Percentiles rank a stretch among this genome's conserved stretches.
phyloP scores from a whole-genome alignment of 2,797 vertebrate species.

The Yasuhikotakia modesta region DNA sequence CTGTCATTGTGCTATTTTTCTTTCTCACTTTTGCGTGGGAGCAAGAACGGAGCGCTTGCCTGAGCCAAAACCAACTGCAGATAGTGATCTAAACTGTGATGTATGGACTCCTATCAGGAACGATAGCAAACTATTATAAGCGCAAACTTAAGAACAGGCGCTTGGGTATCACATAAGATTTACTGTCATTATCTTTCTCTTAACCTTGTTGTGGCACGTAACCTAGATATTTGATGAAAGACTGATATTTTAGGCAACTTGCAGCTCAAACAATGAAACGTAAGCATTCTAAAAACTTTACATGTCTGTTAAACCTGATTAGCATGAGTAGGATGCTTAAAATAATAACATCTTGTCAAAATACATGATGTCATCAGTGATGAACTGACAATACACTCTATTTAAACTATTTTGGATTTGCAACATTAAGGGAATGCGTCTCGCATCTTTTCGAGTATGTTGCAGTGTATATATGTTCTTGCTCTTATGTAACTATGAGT shows the following conservation, averaged over 20 bases:
- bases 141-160: slow-evolving; percentile 50
- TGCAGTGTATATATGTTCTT: slow-evolving; percentile 25
- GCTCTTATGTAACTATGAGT: slow-evolving; percentile 44
- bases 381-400: neutral
- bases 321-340: neutral
- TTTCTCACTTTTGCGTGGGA: slow-evolving; percentile 77
- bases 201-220: neutral
- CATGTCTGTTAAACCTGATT: neutral
- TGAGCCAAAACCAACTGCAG: slow-evolving; percentile 72
- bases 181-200: slow-evolving; percentile 6
- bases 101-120: slow-evolving; percentile 64
- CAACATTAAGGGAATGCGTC: slow-evolving; percentile 14
- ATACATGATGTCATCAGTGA: neutral
- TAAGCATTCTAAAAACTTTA: neutral
- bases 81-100: slow-evolving; percentile 76
- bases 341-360: slow-evolving; percentile 17
- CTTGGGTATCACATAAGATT: neutral
- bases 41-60: slow-evolving; percentile 63
- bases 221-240: neutral
- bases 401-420: neutral
- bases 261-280: neutral
- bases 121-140: slow-evolving; percentile 65
- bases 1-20: slow-evolving; percentile 69
- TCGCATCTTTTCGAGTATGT: slow-evolving; percentile 46
- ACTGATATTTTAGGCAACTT: neutral